phyloP scores from a whole-genome alignment of 2,113 vertebrate species.

The Oriolus oriolus region DNA sequence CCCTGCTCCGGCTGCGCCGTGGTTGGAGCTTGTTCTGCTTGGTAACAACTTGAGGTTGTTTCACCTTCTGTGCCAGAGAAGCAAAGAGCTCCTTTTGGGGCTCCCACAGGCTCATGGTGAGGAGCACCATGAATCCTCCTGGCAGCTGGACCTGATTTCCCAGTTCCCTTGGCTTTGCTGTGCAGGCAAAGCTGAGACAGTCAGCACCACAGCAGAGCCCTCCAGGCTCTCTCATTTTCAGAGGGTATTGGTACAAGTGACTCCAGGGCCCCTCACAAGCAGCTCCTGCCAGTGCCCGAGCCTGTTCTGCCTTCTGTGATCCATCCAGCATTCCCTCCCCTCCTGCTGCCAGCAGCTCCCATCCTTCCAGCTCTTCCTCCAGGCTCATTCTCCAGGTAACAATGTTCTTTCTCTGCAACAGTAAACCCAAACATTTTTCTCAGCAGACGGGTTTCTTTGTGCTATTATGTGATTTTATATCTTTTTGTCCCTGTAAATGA shows the following conservation, averaged over 20 bases:
- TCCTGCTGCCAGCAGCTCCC: neutral
- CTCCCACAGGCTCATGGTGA: accelerated
- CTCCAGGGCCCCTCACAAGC: neutral
- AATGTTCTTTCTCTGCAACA: constrained; percentile 29
- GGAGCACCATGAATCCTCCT: accelerated
- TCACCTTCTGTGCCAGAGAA: neutral
- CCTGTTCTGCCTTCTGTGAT: neutral
- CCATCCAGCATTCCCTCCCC: neutral
- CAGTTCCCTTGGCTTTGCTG: neutral
- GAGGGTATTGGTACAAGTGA: neutral
- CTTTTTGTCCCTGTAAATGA: neutral
- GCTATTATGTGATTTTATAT: neutral
- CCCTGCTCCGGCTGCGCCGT: neutral
- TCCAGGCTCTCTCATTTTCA: neutral
- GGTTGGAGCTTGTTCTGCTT: neutral
- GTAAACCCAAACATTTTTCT: neutral
- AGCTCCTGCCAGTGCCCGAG: neutral
- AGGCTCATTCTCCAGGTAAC: constrained; percentile 34
- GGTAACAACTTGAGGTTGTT: neutral
- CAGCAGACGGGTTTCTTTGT: neutral
- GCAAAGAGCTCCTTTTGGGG: neutral
- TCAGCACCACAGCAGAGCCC: accelerated
- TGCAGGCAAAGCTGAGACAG: neutral
- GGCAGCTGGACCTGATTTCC: neutral
- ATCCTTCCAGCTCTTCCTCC: neutral